These are phyloP conservation scores for Deroplatys truncata DNA, from an alignment of 2,888 invertebrate species.

Conservation along the genomic window DNA sequence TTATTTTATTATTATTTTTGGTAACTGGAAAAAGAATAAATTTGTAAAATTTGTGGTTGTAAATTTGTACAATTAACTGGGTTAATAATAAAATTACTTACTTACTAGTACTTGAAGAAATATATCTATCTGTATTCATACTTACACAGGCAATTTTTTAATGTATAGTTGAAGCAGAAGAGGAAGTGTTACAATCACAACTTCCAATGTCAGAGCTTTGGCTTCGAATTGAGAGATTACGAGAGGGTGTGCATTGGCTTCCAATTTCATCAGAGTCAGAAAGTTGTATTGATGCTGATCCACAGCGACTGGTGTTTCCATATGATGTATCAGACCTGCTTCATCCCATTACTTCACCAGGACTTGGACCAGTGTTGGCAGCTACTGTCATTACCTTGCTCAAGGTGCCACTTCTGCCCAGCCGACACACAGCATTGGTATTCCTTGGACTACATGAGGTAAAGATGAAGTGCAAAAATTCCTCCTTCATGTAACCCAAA, in stretches of 20 bases:
- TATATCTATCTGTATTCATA: no score
- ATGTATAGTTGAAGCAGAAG: slow-evolving; percentile 53
- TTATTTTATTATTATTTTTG: no score
- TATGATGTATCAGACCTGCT: slow-evolving; percentile 64
- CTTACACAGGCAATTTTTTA: no score
- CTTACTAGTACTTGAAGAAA: no score
- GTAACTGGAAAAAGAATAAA: no score
- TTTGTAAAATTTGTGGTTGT: no score
- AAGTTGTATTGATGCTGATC: slow-evolving; percentile 49
- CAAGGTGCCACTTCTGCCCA: slow-evolving; percentile 52
- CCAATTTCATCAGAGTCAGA: slow-evolving; percentile 48
- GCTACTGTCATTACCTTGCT: slow-evolving; percentile 44
- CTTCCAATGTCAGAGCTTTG: slow-evolving; percentile 70
- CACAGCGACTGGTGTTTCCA: slow-evolving; percentile 61
- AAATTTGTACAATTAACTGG: no score
- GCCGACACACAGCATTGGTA: slow-evolving; percentile 35
- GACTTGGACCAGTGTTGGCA: slow-evolving; percentile 57
- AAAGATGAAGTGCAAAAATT: neutral
- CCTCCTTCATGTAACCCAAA: neutral
- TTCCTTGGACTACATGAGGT: slow-evolving; percentile 40
- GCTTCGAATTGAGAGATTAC: slow-evolving; percentile 68
- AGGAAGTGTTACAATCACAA: slow-evolving; percentile 56
- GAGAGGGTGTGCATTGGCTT: slow-evolving; percentile 69
- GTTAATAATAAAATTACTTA: no score
- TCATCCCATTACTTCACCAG: slow-evolving; percentile 58